phyloP scores from a whole-genome alignment of 1,140 invertebrate species.

The Scylla paramamosain region DNA sequence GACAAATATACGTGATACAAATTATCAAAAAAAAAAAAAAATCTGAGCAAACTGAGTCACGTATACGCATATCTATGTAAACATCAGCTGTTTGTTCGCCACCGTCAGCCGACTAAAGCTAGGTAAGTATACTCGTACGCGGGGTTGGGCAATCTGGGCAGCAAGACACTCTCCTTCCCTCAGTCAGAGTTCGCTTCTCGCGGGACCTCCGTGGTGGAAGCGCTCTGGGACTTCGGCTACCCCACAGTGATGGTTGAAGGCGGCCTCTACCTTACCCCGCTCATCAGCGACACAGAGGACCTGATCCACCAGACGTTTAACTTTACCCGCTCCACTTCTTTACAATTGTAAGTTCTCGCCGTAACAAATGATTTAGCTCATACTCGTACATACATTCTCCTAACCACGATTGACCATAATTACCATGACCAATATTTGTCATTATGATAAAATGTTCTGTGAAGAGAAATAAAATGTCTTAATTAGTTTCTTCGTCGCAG shows the following conservation, averaged over 20 bases:
- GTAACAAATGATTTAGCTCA: not conserved
- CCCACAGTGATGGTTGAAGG: constrained; percentile 52
- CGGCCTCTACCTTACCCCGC: not conserved
- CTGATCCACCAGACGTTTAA: constrained; percentile 29
- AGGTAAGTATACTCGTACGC: too few species aligned
- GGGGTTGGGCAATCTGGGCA: not conserved
- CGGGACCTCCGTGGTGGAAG: constrained; percentile 22
- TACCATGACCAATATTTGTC: too few species aligned
- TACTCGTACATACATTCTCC: not conserved
- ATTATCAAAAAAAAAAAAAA: too few species aligned
- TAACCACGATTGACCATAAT: too few species aligned
- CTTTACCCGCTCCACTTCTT: not conserved
- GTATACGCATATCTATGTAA: too few species aligned
- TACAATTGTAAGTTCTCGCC: constrained; percentile 46
- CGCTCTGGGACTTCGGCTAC: not conserved
- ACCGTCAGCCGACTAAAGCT: too few species aligned
- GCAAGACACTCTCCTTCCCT: not conserved
- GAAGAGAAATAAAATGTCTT: too few species aligned
- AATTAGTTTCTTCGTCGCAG: not conserved
- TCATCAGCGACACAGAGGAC: not conserved
- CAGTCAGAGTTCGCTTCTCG: constrained; percentile 58
- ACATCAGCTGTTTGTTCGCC: too few species aligned
- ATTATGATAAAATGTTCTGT: too few species aligned
- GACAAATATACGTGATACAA: too few species aligned
- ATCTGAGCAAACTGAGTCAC: too few species aligned